Conservation (phyloP, 2,888 invertebrate species). For the Volucella inflata region DNA sequence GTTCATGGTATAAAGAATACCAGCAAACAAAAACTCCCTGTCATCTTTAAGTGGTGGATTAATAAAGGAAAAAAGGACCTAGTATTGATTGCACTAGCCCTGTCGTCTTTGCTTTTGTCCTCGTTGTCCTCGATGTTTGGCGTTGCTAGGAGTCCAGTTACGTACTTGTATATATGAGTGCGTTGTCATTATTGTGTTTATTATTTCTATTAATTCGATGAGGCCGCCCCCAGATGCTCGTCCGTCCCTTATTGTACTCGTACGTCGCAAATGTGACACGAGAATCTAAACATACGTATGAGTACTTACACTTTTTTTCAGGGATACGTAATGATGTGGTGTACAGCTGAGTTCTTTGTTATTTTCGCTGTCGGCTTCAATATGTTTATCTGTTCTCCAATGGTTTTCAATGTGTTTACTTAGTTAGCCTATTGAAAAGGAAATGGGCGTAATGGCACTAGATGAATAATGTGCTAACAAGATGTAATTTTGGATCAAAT, state of each 20-base stretch:
- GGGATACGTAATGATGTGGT: slow-evolving; percentile 67
- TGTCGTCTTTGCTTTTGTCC: slow-evolving; percentile 25
- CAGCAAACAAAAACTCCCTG: slow-evolving; percentile 71
- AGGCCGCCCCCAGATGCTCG: slow-evolving; percentile 62
- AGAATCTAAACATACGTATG: slow-evolving; percentile 64
- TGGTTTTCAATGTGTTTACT: slow-evolving; percentile 76
- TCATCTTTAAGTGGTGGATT: slow-evolving; percentile 75
- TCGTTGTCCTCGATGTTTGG: slow-evolving; percentile 26
- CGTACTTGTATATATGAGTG: slow-evolving; percentile 35
- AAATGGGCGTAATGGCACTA: slow-evolving; percentile 75
- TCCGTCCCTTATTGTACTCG: slow-evolving; percentile 44
- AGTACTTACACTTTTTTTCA: slow-evolving; percentile 56
- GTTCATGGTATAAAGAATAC: slow-evolving; percentile 65
- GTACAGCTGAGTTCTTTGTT: slow-evolving; percentile 70
- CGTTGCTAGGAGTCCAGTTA: slow-evolving; percentile 52
- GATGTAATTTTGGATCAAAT: slow-evolving; percentile 78
- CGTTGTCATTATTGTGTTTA: slow-evolving; percentile 74
- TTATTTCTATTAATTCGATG: slow-evolving; percentile 73
- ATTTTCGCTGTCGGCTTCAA: slow-evolving; percentile 67
- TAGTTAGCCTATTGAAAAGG: slow-evolving; percentile 76
- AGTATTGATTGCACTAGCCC: slow-evolving; percentile 69
- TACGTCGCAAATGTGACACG: slow-evolving; percentile 72
- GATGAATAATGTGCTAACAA: slow-evolving; percentile 79
- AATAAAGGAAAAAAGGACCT: slow-evolving; percentile 70
- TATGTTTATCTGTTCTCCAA: slow-evolving; percentile 69